phyloP scores from a whole-genome alignment of 64 coral and sea anemone genomes.

The Pachyseris speciosa region DNA sequence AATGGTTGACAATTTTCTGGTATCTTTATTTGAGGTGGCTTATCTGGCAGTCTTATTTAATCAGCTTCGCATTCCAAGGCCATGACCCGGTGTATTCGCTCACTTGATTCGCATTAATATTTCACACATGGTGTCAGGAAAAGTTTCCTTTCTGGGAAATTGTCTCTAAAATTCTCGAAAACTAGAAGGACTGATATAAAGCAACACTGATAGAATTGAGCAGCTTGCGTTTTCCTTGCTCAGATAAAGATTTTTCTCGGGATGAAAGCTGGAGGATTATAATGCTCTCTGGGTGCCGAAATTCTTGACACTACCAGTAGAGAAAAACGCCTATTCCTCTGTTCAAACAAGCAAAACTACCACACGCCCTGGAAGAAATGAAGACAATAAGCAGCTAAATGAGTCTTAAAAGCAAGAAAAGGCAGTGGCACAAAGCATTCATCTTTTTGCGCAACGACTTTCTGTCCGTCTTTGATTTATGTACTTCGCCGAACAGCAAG shows the following conservation, averaged over 20 bases:
- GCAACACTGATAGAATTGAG: neutral
- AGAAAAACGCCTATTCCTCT: neutral
- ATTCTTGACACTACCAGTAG: neutral
- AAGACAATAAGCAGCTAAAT: neutral
- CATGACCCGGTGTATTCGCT: conserved; percentile 35
- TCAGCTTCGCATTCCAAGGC: conserved; percentile 29
- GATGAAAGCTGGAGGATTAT: too few relatives aligned
- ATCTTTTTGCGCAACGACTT: too few relatives aligned
- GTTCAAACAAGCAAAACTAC: neutral
- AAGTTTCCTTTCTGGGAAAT: neutral
- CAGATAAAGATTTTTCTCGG: too few relatives aligned
- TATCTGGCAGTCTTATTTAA: conserved; percentile 57
- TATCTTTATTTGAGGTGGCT: conserved; percentile 28
- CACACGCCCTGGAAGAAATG: neutral
- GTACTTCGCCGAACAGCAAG: too few relatives aligned
- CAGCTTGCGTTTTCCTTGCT: neutral
- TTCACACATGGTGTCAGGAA: neutral
- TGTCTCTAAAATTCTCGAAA: neutral
- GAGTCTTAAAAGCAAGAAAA: neutral
- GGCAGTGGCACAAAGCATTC: neutral
- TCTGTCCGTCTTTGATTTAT: too few relatives aligned
- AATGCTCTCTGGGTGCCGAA: too few relatives aligned
- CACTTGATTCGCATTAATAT: conserved; percentile 41
- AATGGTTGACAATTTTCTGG: conserved; percentile 14
- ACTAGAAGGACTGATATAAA: neutral